A percentile compares a stretch with the other conserved stretches of the same genome.
These are phyloP conservation scores for Boulengeromyrus knoepffleri DNA, from an alignment of 2,113 vertebrate species.

Conservation along the genomic window DNA sequence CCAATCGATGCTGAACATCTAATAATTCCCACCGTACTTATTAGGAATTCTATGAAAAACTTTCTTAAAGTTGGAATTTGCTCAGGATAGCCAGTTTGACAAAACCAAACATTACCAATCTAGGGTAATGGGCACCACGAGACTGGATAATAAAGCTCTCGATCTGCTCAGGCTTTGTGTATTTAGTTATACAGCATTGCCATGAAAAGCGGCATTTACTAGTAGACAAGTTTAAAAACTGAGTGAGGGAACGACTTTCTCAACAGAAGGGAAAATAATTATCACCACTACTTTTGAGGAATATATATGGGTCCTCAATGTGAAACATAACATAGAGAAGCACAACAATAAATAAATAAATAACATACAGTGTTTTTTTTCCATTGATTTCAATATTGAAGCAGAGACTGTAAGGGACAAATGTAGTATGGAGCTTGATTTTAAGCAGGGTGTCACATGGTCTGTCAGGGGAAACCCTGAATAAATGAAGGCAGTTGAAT, in stretches of 20 bases:
- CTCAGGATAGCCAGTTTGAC: background rate
- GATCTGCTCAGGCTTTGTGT: no score
- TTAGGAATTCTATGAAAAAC: background rate
- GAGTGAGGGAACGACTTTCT: no score
- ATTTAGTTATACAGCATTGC: no score
- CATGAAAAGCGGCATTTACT: no score
- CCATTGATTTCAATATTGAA: background rate
- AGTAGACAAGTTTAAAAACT: no score
- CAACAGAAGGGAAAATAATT: background rate
- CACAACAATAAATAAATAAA: background rate
- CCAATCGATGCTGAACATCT: background rate
- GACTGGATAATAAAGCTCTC: no score
- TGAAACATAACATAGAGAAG: background rate
- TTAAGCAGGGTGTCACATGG: background rate
- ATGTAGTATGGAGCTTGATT: background rate
- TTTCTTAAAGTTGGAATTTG: background rate
- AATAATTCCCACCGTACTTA: background rate
- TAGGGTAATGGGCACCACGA: no score
- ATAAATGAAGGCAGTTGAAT: background rate
- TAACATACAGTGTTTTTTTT: background rate
- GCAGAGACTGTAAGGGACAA: background rate
- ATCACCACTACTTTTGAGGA: background rate
- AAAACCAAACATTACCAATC: background rate
- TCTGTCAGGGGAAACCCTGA: background rate
- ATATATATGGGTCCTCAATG: background rate